Conservation (phyloP, 2,888 invertebrate genomes). For the Agriopis marginaria region DNA sequence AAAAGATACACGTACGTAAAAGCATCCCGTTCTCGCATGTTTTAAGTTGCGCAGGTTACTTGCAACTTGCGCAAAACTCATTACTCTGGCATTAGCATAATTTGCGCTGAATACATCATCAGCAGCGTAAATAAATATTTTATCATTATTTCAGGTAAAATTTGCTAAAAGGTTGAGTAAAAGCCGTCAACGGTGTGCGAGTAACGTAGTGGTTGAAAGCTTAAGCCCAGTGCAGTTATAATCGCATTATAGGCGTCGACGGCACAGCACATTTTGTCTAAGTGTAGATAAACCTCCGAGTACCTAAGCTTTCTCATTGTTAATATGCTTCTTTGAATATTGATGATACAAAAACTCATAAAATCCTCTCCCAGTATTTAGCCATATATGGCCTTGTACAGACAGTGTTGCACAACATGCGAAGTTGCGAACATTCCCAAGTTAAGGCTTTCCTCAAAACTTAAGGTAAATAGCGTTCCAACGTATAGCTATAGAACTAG, state of each 20-base stretch:
- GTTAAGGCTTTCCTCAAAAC: no score
- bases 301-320: neutral
- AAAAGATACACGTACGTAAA: no score
- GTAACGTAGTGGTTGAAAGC: slow-evolving; percentile 48
- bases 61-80: neutral
- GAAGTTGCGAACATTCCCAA: no score
- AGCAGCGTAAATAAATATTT: slow-evolving; percentile 20
- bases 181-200: slow-evolving; percentile 46
- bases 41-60: no score
- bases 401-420: no score
- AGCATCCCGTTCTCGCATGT: no score
- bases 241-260: slow-evolving; percentile 72
- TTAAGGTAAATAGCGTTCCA: no score
- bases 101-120: slow-evolving; percentile 10
- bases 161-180: slow-evolving; percentile 51
- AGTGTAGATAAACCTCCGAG: slow-evolving; percentile 9
- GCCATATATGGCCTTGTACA: no score
- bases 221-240: slow-evolving; percentile 65
- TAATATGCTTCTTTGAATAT: no score
- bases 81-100: neutral
- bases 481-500: no score
- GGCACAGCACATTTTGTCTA: slow-evolving; percentile 40
- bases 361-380: no score
- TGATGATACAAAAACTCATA: no score
- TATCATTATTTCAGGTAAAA: slow-evolving; percentile 44